Evolutionary conservation across 2,797 vertebrate species (phyloP).

Genomic region (Pangasius djambal): DNA sequence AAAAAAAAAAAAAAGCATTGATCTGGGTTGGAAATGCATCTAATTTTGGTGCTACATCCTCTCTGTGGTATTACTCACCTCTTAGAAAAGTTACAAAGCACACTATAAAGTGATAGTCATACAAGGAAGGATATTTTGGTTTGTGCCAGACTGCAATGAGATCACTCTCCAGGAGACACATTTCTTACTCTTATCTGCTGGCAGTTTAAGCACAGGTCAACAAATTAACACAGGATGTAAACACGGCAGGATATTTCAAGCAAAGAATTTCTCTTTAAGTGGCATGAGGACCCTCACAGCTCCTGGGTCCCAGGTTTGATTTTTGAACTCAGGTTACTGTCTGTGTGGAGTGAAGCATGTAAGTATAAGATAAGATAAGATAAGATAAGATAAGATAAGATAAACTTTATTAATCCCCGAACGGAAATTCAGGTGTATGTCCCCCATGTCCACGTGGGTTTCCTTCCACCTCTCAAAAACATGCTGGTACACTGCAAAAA

Average conservation of each 20-base stretch:
- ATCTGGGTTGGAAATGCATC: slow-evolving; percentile 81
- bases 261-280: background rate
- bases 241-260: slow-evolving; percentile 56
- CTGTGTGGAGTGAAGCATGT: background rate
- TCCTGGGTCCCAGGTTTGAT: background rate
- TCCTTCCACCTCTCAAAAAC: background rate
- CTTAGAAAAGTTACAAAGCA: slow-evolving; percentile 71
- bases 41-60: slow-evolving; percentile 81
- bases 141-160: slow-evolving; percentile 7
- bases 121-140: slow-evolving; percentile 19
- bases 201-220: slow-evolving; percentile 13
- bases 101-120: slow-evolving; percentile 9
- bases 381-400: too few species aligned
- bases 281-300: background rate
- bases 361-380: too few species aligned
- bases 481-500: too few species aligned
- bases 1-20: slow-evolving; percentile 69
- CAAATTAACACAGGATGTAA: slow-evolving; percentile 57
- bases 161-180: background rate
- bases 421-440: background rate
- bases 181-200: slow-evolving; percentile 16
- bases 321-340: background rate
- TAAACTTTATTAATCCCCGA: too few species aligned
- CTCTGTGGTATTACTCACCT: slow-evolving; percentile 79
- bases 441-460: background rate